Percentiles rank a stretch among this genome's conserved stretches.
Conservation (phyloP, 2,888 invertebrate genomes). For the Balanococcus diminutus region DNA sequence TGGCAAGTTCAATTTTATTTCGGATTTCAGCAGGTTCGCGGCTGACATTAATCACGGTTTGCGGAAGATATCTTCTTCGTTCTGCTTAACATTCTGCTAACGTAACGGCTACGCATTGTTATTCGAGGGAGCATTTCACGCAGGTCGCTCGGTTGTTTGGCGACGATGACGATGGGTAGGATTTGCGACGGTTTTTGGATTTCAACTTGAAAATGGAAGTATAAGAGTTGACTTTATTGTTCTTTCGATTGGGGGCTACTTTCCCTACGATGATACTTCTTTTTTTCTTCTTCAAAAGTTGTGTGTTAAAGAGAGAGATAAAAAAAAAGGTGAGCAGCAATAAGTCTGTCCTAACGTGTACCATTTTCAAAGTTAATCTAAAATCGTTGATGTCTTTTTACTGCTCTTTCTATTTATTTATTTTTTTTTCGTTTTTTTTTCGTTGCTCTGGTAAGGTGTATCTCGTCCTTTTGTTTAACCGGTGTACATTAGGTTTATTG, state of each 20-base stretch:
- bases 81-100: constrained; percentile 53
- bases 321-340: constrained; percentile 45
- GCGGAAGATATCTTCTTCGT: constrained; percentile 49
- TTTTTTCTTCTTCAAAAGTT: not conserved
- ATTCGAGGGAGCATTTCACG: constrained; percentile 54
- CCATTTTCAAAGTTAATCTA: constrained; percentile 45
- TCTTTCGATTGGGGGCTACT: constrained; percentile 32
- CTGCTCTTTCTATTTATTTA: not conserved
- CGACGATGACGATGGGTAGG: constrained; percentile 53
- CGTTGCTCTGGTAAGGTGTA: not conserved
- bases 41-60: constrained; percentile 55
- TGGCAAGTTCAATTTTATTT: constrained; percentile 54
- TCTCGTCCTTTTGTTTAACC: constrained; percentile 12
- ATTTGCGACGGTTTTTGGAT: constrained; percentile 53
- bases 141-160: constrained; percentile 53
- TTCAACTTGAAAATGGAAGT: constrained; percentile 24
- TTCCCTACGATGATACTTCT: constrained; percentile 27
- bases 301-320: not conserved
- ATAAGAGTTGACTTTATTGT: constrained; percentile 41
- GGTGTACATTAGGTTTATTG: constrained; percentile 14
- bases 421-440: not conserved
- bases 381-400: constrained; percentile 50
- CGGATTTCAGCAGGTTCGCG: constrained; percentile 54
- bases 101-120: constrained; percentile 51
- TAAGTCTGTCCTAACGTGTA: constrained; percentile 47